Evolutionary conservation across 2,888 invertebrate genomes (phyloP), one percentile per base, ranked within the genome.

Genomic region (Hirtodrosophila alboralis): DNA sequence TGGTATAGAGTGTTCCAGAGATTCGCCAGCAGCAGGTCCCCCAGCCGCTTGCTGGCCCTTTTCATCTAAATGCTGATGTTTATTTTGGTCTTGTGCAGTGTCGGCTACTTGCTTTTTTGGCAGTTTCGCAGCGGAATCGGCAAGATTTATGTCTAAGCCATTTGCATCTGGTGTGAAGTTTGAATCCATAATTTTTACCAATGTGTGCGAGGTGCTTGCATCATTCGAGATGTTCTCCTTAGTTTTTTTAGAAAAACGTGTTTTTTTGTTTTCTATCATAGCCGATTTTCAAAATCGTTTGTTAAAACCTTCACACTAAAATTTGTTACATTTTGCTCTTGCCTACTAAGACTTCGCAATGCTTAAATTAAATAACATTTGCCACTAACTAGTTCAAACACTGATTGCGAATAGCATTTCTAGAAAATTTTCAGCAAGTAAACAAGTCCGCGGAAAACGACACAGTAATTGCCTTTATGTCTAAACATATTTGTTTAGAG

Each of bases 261-360:
- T 26, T 34, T 31, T 14, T 69, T 73, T 52, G 38, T 34, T 30
- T 74, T 58, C 45, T 70, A 59, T 75, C 81, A 77, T 56, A 21
- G 41, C 43, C 30, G 33, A 13, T 66, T 52, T 56, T 56, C 36
- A 51, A 49, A 69, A 57, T 65, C 48, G 40, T 48, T 57, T 45
- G 49, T 40, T 44, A 62, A 78, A 70, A 51, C 43, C 14, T 40
- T 59, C 16, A 38, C 64, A 45, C 23, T 43, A 40, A 51, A 44
- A 49, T 56, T 74, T 73, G 53, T 65, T 40, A 61, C 81, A 69
- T 80, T 80, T 75, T 59, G 81, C 54, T 64, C 37, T 36, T 45
- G 57, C 70, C 76, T 72, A 67, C 80, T 79, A 51, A 10, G 49
- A 23, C 36, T 51, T 38, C 36, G 9, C 27, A 34, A 9, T 30